Evolutionary conservation across 2,888 invertebrate genomes (phyloP), one percentile per base, ranked within the genome.

Genomic region (Harpalus rufipes): DNA sequence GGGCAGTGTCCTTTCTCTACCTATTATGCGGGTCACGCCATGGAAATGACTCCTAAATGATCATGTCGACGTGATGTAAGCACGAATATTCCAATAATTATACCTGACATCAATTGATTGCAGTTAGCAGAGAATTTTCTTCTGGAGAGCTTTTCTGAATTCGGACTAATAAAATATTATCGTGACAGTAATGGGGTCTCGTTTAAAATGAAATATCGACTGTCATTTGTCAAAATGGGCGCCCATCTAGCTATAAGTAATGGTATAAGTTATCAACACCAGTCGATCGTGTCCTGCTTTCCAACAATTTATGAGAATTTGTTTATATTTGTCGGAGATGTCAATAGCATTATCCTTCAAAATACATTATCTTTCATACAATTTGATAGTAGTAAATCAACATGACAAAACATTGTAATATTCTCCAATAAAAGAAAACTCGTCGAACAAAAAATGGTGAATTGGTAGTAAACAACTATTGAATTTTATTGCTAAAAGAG

Each of bases 171-270:
- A 74, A 74, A 74, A 74, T 74, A 74, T 74, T 74, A 74, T 74
- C 72, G 72, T 74, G 72, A 74, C 72, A 74, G 72, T 74, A 74
- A 74, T 74, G 72, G 72, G 16, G 44, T 74, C 72, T 74, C 72
- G 72, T 74, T 74, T 74, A 74, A 74, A 74, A 74, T 74, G 72
- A 74, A 74, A 74, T 74, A 74, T 74, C 72, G 72, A 18, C 18
- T 74, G 72, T 74, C 72, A 74, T 74, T 74, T 74, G 72, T 74
- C 44, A 74, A 74, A 74, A 21, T 16, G 72, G 44, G 1, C 72
- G 72, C 8, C 44, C 72, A 74, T 74, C 72, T 25, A 25, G 32
- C 72, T 18, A 10, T 74, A 44, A 74, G 41, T 74, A 74, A 74
- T 74, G 72, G 44, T 44, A 10, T 16, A 74, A 8, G 41, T 74